These are phyloP conservation scores for Loriculus beryllinus DNA, from an alignment of 2,797 vertebrate genomes.

Conservation along the genomic window DNA sequence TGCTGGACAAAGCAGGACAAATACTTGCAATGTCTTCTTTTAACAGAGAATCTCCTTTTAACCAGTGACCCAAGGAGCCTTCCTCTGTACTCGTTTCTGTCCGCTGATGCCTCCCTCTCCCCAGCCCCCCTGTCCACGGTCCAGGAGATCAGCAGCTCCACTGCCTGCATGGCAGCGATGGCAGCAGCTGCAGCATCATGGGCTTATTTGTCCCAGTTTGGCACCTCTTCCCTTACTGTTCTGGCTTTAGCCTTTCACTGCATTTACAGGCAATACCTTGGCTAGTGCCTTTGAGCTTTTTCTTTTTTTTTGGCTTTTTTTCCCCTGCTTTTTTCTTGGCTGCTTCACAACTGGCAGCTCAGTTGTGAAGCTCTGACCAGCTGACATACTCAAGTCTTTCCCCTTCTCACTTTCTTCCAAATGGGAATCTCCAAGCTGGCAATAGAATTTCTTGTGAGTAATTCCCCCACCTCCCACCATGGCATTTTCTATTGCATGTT, in stretches of 20 bases:
- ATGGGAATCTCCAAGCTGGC: neutral
- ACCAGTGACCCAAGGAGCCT: neutral
- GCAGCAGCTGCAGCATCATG: neutral
- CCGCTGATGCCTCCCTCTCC: fast-evolving
- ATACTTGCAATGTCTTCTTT: neutral
- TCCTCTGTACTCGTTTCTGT: neutral
- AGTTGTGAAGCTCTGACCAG: neutral
- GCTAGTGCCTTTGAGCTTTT: neutral
- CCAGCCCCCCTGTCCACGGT: neutral
- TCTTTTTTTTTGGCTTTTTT: neutral
- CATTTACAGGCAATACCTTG: neutral
- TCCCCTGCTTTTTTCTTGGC: neutral
- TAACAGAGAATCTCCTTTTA: neutral
- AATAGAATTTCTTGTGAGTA: neutral
- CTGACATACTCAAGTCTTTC: neutral
- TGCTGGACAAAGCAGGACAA: neutral
- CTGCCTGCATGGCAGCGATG: neutral
- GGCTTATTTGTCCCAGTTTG: neutral
- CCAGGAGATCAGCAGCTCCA: neutral
- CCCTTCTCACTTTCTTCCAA: neutral
- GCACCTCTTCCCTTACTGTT: neutral
- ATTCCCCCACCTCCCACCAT: neutral
- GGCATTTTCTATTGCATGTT: neutral
- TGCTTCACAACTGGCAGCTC: neutral
- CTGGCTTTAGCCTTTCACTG: neutral